Base-by-base conservation (phyloP, 2,797 vertebrate species). In the Onychomys arenicola region DNA sequence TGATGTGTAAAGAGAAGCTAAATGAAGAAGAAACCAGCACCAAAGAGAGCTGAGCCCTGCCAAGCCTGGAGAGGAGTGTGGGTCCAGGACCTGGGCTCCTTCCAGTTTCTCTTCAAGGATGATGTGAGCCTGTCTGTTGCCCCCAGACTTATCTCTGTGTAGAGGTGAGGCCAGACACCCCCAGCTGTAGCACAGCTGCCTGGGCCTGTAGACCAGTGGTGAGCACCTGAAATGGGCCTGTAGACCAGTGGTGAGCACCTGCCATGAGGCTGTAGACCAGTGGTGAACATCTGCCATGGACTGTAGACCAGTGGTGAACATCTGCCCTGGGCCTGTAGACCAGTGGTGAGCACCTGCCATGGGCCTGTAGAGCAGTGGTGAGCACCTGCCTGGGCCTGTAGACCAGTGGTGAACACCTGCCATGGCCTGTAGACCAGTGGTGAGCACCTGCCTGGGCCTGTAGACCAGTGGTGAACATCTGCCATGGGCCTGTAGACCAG, bases 281-380 rank as follows among this genome's bases (percentile, higher is more conserved):
- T n/a, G n/a, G n/a, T n/a, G n/a, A n/a, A n/a, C n/a, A n/a, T n/a
- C n/a, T n/a, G n/a, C n/a, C n/a, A n/a, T n/a, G n/a, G n/a, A n/a
- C n/a, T n/a, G n/a, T n/a, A n/a, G n/a, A n/a, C n/a, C n/a, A n/a
- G n/a, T n/a, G n/a, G n/a, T n/a, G n/a, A n/a, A n/a, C 59, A 37
- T 40, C 59, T 25, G 27, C 81, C 78, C n/a, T 13, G 12, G 17
- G 40, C 87, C 78, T 86, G 11, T 2, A 0, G 21, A 16, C 13
- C 5, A 1, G 17, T 6, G 5, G 23, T 2, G 34, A 32, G 46
- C 0, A 0, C 52, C 76, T 86, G 7, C 67, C 2, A 27, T 65
- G 80, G 5, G n/a, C n/a, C n/a, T n/a, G n/a, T n/a, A n/a, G 23
- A 16, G 13, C 5, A 1, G 19, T 7, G 5, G 25, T 2, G 34